Evolutionary conservation across 1,140 invertebrate species (phyloP).

Genomic region (Andrena cerasifolii): DNA sequence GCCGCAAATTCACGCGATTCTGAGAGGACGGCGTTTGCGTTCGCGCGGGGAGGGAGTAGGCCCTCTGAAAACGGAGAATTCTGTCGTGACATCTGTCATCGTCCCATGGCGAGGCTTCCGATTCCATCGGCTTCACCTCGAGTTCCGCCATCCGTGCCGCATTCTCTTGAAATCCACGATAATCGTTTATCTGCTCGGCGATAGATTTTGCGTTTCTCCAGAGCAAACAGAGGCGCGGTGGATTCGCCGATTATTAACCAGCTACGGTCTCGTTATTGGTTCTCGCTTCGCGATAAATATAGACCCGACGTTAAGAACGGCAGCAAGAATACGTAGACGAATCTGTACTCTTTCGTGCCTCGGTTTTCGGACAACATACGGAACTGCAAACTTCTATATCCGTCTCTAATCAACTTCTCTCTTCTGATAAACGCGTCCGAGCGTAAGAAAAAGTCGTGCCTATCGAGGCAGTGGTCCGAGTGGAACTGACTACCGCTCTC

Average conservation of each 20-base stretch:
- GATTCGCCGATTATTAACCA: too few relatives aligned
- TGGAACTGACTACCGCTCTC: conserved; percentile 7
- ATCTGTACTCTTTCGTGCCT: too few relatives aligned
- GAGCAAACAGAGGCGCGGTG: not conserved
- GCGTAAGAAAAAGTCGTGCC: not conserved
- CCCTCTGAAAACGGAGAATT: conserved; percentile 75
- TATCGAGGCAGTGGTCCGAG: not conserved
- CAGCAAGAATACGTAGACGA: too few relatives aligned
- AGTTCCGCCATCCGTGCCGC: conserved; percentile 67
- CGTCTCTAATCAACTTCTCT: too few relatives aligned
- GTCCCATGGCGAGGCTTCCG: too few relatives aligned
- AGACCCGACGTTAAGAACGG: too few relatives aligned
- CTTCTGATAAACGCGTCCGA: too few relatives aligned
- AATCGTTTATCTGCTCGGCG: conserved; percentile 39
- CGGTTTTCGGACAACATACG: too few relatives aligned
- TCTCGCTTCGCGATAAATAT: too few relatives aligned
- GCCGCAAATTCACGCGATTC: conserved; percentile 77
- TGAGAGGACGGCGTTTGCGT: conserved; percentile 78
- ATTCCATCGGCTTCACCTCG: conserved; percentile 61
- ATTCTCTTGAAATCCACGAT: conserved; percentile 56
- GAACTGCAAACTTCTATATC: too few relatives aligned
- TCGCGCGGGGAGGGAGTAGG: conserved; percentile 76
- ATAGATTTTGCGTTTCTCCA: not conserved
- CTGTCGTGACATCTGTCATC: too few relatives aligned
- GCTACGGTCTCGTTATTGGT: too few relatives aligned